These are phyloP conservation scores for Scatophagus argus DNA, from an alignment of 2,113 vertebrate genomes.

Conservation along the genomic window DNA sequence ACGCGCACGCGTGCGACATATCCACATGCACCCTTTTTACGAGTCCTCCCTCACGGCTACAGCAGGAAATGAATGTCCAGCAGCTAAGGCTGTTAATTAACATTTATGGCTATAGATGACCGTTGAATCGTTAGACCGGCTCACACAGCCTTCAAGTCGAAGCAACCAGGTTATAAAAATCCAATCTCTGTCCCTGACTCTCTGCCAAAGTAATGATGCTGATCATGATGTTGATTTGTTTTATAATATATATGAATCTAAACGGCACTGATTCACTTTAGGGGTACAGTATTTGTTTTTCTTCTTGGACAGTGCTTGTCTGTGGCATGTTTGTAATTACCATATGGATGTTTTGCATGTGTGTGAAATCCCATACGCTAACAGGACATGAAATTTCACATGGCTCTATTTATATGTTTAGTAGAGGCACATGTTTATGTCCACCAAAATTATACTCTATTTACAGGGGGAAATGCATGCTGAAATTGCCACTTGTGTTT, in stretches of 20 bases:
- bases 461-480: neutral
- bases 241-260: constrained; percentile 56
- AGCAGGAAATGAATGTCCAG: constrained; percentile 77
- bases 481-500: neutral
- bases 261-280: constrained; percentile 31
- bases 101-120: constrained; percentile 75
- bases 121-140: constrained; percentile 63
- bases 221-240: constrained; percentile 66
- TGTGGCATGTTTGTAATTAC: constrained; percentile 17
- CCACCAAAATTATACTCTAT: neutral
- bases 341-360: neutral
- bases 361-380: constrained; percentile 7
- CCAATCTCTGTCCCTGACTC: constrained; percentile 62
- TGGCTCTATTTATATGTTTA: neutral
- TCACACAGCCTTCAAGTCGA: constrained; percentile 58
- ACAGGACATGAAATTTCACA: neutral
- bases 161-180: constrained; percentile 69
- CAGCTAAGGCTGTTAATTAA: constrained; percentile 75
- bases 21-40: constrained; percentile 41
- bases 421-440: neutral
- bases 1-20: constrained; percentile 1
- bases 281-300: constrained; percentile 28
- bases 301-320: neutral
- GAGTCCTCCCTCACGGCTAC: constrained; percentile 59
- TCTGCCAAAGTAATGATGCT: constrained; percentile 60